Evolutionary conservation across 2,113 vertebrate genomes (phyloP).

Genomic region (Mesocricetus auratus): DNA sequence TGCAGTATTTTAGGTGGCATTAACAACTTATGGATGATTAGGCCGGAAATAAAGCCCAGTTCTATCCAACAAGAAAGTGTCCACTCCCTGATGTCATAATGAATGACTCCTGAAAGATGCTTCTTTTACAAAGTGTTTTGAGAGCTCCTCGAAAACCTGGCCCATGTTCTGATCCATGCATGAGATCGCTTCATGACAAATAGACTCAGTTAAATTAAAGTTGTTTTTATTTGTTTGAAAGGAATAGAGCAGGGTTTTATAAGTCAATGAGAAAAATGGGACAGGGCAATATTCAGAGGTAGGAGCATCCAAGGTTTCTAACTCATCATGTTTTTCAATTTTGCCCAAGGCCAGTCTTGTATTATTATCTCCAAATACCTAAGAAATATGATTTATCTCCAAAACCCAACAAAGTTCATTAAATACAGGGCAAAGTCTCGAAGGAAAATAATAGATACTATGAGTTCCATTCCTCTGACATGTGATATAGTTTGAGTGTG

Average conservation of each 20-base stretch:
- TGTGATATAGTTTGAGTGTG: background rate
- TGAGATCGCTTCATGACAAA: constrained; percentile 47
- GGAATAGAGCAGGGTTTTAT: background rate
- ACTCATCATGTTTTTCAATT: constrained; percentile 49
- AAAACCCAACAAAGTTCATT: constrained; percentile 61
- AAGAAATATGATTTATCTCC: constrained; percentile 63
- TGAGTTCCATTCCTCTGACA: background rate
- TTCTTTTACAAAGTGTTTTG: background rate
- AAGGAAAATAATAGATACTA: constrained; percentile 14
- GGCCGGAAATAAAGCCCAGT: background rate
- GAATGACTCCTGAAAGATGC: background rate
- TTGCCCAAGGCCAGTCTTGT: constrained; percentile 55
- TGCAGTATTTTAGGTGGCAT: background rate
- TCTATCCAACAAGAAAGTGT: background rate
- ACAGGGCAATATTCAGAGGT: background rate
- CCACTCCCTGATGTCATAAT: background rate
- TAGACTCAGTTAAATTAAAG: constrained; percentile 46
- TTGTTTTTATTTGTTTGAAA: constrained; percentile 8
- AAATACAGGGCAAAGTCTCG: constrained; percentile 65
- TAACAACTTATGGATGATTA: background rate
- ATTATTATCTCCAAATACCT: constrained; percentile 55
- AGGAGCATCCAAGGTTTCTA: background rate
- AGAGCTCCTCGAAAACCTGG: background rate
- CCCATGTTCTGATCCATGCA: background rate
- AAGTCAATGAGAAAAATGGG: background rate